Evolutionary conservation across 2,797 vertebrate species (phyloP).

Genomic region (Cryptoblepharus egeriae): DNA sequence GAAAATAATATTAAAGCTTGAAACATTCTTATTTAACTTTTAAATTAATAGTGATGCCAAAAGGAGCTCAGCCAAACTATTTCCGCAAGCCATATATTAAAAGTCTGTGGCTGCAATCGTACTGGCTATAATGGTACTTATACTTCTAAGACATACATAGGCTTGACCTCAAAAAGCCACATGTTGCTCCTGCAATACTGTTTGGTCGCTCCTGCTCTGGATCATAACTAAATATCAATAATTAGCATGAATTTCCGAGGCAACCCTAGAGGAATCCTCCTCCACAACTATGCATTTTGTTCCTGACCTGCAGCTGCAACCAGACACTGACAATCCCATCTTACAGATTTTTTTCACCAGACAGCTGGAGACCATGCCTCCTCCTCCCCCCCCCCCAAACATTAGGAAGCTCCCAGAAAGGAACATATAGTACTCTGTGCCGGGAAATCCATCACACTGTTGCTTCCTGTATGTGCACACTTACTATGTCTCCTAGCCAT

Average conservation of each 20-base stretch:
- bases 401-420: not conserved
- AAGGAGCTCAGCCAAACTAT: no score
- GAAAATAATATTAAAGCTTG: no score
- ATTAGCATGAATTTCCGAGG: not conserved
- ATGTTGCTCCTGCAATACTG: no score
- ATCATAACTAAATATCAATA: not conserved
- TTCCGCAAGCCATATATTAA: no score
- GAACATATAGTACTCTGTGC: not conserved
- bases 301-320: not conserved
- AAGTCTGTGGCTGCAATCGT: no score
- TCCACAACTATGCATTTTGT: not conserved
- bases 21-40: no score
- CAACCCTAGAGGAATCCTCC: not conserved
- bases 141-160: no score
- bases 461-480: not conserved
- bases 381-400: not conserved
- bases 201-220: not conserved
- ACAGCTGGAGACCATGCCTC: not conserved
- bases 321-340: not conserved
- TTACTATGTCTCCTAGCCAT: not conserved
- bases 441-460: constrained; percentile 1
- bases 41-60: no score
- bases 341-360: not conserved
- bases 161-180: no score
- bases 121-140: no score